Evolutionary conservation across 2,888 invertebrate species (phyloP).

Genomic region (Trachelus stipa): DNA sequence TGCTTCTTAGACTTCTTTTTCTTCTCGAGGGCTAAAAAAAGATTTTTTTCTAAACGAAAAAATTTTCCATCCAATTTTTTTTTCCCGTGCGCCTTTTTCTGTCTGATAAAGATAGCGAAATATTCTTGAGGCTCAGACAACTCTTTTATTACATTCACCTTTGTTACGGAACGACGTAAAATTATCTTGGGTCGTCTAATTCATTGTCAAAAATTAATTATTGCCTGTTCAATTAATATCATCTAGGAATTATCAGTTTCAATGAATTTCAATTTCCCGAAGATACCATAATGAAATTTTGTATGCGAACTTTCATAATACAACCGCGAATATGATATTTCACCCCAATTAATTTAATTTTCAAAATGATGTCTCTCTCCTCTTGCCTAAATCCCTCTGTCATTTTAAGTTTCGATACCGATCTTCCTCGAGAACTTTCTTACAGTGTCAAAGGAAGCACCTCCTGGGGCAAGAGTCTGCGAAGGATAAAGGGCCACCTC

Average conservation of each 20-base stretch:
- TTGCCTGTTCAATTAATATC: too few relatives aligned
- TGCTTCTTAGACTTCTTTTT: too few relatives aligned
- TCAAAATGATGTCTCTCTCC: not conserved
- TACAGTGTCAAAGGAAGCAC: not conserved
- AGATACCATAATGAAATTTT: not conserved
- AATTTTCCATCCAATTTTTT: too few relatives aligned
- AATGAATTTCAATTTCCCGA: not conserved
- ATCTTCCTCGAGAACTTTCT: not conserved
- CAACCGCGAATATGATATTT: not conserved
- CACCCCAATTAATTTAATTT: not conserved
- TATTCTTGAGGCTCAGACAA: too few relatives aligned
- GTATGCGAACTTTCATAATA: not conserved
- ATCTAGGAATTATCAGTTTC: not conserved
- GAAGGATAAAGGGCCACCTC: not conserved
- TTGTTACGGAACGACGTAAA: too few relatives aligned
- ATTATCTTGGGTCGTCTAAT: too few relatives aligned
- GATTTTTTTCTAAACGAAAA: too few relatives aligned
- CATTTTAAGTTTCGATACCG: slow-evolving; percentile 14
- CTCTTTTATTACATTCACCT: too few relatives aligned
- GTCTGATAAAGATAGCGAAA: too few relatives aligned
- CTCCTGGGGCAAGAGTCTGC: not conserved
- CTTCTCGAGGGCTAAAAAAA: too few relatives aligned
- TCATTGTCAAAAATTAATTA: too few relatives aligned
- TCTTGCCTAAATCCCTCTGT: slow-evolving; percentile 3
- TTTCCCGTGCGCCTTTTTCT: too few relatives aligned